These are phyloP conservation scores for Microtus montanus DNA, from an alignment of 2,113 vertebrate species.

Conservation along the genomic window DNA sequence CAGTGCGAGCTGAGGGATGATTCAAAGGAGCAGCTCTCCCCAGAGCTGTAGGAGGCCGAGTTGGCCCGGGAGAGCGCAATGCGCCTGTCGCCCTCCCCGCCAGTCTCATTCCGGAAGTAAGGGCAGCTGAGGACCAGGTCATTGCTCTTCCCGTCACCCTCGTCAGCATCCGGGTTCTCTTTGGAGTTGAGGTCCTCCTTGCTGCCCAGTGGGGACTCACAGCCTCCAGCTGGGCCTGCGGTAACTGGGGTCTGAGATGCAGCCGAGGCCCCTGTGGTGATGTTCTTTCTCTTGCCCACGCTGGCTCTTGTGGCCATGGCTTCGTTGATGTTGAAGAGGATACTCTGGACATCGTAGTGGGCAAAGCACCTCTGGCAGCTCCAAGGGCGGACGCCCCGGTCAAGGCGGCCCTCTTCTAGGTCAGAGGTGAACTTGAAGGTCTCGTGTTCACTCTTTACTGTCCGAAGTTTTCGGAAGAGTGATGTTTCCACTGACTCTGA, in stretches of 20 bases:
- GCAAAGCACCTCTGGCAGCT: constrained; percentile 97
- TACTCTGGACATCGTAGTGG: constrained; percentile 98
- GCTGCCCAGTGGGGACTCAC: constrained; percentile 94
- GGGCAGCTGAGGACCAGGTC: constrained; percentile 92
- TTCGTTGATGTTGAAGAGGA: constrained; percentile 97
- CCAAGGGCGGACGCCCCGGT: constrained; percentile 85
- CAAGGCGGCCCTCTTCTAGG: constrained; percentile 89
- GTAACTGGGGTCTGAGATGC: constrained; percentile 89
- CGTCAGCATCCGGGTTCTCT: constrained; percentile 94
- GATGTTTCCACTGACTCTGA: constrained; percentile 93
- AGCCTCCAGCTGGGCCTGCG: constrained; percentile 83
- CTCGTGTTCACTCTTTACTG: constrained; percentile 94
- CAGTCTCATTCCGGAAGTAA: constrained; percentile 97
- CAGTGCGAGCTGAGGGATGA: constrained; percentile 97
- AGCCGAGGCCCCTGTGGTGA: constrained; percentile 96
- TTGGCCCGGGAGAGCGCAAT: constrained; percentile 94
- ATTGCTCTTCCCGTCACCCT: constrained; percentile 97
- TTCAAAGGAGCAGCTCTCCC: constrained; percentile 96
- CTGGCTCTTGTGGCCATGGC: constrained; percentile 92
- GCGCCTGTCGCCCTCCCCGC: constrained; percentile 94
- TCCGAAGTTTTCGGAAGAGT: constrained; percentile 93
- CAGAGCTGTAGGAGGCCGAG: constrained; percentile 88
- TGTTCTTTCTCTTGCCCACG: constrained; percentile 95
- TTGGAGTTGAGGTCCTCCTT: constrained; percentile 96
- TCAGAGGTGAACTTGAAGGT: constrained; percentile 90